Conservation (phyloP, 2,113 vertebrate species). For the Laticauda laticaudata region DNA sequence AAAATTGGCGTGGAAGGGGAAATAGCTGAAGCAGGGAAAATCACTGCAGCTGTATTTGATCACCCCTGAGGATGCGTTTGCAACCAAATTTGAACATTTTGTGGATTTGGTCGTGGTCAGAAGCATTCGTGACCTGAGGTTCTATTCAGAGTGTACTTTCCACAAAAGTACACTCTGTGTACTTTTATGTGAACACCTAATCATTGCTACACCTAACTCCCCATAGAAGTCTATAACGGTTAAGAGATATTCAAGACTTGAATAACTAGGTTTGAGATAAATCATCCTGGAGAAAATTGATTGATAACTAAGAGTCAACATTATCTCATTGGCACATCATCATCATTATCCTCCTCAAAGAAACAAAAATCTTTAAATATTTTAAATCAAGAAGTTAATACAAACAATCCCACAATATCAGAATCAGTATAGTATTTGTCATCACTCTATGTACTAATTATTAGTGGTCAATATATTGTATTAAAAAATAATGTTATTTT, state of each 20-base stretch:
- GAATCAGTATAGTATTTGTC: background rate
- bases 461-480: background rate
- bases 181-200: background rate
- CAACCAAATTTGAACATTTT: too few relatives aligned
- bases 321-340: background rate
- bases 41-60: too few relatives aligned
- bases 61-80: too few relatives aligned
- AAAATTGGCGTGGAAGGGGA: too few relatives aligned
- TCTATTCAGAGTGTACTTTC: too few relatives aligned
- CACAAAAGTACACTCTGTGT: too few relatives aligned
- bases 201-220: background rate
- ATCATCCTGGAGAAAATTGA: background rate
- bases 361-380: background rate
- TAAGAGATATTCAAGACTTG: background rate
- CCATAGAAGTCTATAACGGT: background rate
- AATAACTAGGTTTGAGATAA: background rate
- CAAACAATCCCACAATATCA: background rate
- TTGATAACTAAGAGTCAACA: background rate
- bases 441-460: conserved; percentile 19
- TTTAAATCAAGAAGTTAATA: background rate
- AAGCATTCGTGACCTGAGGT: too few relatives aligned
- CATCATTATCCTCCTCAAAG: background rate
- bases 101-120: too few relatives aligned
- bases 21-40: too few relatives aligned
- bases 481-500: background rate